Evolutionary conservation across 2,797 vertebrate species (phyloP).

Genomic region (Choloepus didactylus): DNA sequence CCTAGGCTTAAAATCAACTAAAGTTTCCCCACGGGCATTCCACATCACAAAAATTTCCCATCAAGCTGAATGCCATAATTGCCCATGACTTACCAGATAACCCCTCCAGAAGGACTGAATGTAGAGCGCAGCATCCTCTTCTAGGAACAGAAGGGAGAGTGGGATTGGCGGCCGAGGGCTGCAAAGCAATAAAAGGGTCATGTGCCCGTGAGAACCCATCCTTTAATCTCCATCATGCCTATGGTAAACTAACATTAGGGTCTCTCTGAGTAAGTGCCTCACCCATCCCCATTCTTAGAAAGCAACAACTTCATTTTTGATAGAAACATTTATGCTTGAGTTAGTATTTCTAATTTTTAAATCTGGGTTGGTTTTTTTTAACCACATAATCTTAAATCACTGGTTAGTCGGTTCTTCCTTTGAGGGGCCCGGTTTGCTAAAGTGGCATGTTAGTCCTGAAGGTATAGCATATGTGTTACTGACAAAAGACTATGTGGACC

Average conservation of each 20-base stretch:
- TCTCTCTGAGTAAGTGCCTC: conserved; percentile 39
- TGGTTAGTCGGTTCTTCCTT: neutral
- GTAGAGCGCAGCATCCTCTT: conserved; percentile 90
- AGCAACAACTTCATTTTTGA: neutral
- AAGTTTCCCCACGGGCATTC: conserved; percentile 78
- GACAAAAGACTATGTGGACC: neutral
- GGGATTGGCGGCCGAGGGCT: conserved; percentile 93
- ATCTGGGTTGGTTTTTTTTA: neutral
- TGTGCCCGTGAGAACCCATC: neutral
- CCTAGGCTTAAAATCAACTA: conserved; percentile 76
- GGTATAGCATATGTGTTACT: neutral
- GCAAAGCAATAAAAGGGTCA: conserved; percentile 55
- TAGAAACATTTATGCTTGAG: neutral
- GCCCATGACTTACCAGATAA: conserved; percentile 90
- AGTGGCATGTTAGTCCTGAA: conserved; percentile 28
- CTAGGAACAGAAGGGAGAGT: conserved; percentile 91
- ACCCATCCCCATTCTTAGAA: conserved; percentile 15
- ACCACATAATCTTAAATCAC: neutral
- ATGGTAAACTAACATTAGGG: neutral
- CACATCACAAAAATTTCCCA: conserved; percentile 73
- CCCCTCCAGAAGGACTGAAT: conserved; percentile 97
- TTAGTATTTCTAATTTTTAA: conserved; percentile 41
- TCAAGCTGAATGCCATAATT: conserved; percentile 70
- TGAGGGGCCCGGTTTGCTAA: neutral
- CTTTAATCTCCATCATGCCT: neutral